These are phyloP conservation scores for Manacus vitellinus DNA, from an alignment of 2,113 vertebrate genomes.

Conservation along the genomic window DNA sequence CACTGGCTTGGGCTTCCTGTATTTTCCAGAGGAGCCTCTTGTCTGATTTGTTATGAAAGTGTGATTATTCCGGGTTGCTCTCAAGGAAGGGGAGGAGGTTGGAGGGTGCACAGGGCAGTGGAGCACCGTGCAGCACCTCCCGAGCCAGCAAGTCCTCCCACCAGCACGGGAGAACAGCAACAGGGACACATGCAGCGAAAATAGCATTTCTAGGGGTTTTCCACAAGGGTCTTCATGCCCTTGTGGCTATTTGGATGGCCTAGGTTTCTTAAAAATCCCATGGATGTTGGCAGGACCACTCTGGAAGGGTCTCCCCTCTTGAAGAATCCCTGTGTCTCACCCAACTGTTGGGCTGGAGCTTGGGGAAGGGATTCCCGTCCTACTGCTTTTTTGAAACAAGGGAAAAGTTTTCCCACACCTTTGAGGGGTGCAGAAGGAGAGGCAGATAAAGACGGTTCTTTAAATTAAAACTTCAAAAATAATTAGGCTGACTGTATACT, in stretches of 20 bases:
- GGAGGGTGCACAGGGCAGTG: not conserved
- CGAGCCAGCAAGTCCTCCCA: not conserved
- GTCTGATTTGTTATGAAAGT: not conserved
- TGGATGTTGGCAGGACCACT: not conserved
- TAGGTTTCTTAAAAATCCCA: fast-evolving
- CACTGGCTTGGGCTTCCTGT: not conserved
- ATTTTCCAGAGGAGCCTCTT: not conserved
- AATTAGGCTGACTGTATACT: conserved; percentile 66
- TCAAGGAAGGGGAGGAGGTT: not conserved
- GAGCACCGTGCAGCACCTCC: not conserved
- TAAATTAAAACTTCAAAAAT: conserved; percentile 67
- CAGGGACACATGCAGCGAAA: fast-evolving
- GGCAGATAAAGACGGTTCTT: conserved; percentile 21
- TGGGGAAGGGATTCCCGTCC: conserved; percentile 29
- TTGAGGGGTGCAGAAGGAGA: not conserved
- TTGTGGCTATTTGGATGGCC: fast-evolving
- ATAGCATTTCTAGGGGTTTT: fast-evolving
- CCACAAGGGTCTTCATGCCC: fast-evolving
- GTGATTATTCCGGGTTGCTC: fast-evolving
- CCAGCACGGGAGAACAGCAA: not conserved
- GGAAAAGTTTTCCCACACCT: conserved; percentile 50
- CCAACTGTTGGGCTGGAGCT: not conserved
- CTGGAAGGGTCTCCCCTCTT: not conserved
- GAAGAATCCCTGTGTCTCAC: not conserved
- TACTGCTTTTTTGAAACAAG: conserved; percentile 16